Conservation (phyloP, 2,113 vertebrate species). For the Plestiodon gilberti region DNA sequence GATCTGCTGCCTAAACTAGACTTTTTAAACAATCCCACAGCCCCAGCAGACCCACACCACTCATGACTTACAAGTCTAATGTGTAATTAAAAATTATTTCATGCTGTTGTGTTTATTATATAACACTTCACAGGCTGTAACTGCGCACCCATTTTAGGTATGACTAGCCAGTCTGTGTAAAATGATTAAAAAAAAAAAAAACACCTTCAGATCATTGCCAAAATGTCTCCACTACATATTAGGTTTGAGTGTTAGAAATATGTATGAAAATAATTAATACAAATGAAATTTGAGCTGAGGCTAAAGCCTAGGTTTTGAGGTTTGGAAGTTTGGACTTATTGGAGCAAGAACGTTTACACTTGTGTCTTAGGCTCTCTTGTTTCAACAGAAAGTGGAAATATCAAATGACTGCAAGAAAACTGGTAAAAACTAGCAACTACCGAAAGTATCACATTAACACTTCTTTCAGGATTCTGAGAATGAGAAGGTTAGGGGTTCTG, state of each 20-base stretch:
- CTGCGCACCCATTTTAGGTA: neutral
- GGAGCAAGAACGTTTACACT: slow-evolving; percentile 50
- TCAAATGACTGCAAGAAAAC: slow-evolving; percentile 53
- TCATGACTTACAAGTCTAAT: slow-evolving; percentile 10
- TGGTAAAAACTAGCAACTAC: slow-evolving; percentile 37
- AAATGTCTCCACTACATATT: slow-evolving; percentile 6
- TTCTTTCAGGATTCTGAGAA: slow-evolving; percentile 48
- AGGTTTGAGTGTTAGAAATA: slow-evolving; percentile 9
- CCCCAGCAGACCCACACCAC: slow-evolving; percentile 11
- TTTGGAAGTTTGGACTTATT: slow-evolving; percentile 41
- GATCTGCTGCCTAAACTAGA: neutral
- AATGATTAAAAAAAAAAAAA: slow-evolving; percentile 13
- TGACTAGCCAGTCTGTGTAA: neutral
- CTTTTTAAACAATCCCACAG: slow-evolving; percentile 19
- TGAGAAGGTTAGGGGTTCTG: slow-evolving; percentile 44
- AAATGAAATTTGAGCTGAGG: slow-evolving; percentile 18
- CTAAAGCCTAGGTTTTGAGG: slow-evolving; percentile 24
- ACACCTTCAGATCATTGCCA: neutral
- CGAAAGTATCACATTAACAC: slow-evolving; percentile 29
- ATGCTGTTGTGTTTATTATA: neutral
- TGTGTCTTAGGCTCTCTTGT: slow-evolving; percentile 43
- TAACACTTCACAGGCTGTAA: neutral
- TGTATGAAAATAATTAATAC: neutral
- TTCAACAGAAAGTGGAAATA: slow-evolving; percentile 59
- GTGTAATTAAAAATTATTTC: neutral